A percentile compares a stretch with the other conserved stretches of the same genome.
phyloP scores from a whole-genome alignment of 2,113 vertebrate genomes.

The Archocentrus centrarchus region DNA sequence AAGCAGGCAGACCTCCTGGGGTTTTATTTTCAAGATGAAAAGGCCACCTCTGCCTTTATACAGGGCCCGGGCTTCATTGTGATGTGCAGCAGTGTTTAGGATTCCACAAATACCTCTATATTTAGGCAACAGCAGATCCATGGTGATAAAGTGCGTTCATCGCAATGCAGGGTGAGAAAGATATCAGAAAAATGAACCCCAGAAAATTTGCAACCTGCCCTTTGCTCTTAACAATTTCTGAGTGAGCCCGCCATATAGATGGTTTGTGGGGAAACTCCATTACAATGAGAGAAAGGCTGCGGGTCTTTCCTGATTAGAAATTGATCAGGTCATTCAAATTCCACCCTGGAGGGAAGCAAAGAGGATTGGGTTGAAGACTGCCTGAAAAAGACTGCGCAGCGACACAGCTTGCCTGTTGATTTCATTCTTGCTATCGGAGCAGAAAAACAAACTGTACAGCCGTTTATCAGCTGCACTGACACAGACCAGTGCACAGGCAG shows the following conservation, averaged over 20 bases:
- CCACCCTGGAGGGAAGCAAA: constrained; percentile 50
- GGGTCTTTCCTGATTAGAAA: constrained; percentile 70
- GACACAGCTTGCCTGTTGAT: constrained; percentile 47
- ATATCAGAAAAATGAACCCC: not conserved
- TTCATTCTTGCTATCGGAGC: constrained; percentile 42
- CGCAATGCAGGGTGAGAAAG: constrained; percentile 18
- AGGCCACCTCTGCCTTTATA: constrained; percentile 56
- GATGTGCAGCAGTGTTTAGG: constrained; percentile 35
- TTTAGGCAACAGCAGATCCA: constrained; percentile 53
- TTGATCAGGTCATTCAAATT: constrained; percentile 73
- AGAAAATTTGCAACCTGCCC: constrained; percentile 23
- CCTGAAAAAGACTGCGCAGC: constrained; percentile 23
- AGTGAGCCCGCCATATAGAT: constrained; percentile 20
- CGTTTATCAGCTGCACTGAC: constrained; percentile 60
- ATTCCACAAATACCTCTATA: constrained; percentile 41
- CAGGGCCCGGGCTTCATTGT: constrained; percentile 19
- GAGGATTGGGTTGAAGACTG: constrained; percentile 48
- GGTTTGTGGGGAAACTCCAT: constrained; percentile 55
- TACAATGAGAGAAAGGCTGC: constrained; percentile 41
- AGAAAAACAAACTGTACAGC: constrained; percentile 53
- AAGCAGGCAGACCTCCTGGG: constrained; percentile 41
- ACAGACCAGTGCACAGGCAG: constrained; percentile 32
- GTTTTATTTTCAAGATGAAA: constrained; percentile 62
- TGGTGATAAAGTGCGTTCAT: constrained; percentile 35
- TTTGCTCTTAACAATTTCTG: constrained; percentile 38